Evolutionary conservation across 1,140 invertebrate genomes (phyloP).

Genomic region (Sesamia nonagrioides): DNA sequence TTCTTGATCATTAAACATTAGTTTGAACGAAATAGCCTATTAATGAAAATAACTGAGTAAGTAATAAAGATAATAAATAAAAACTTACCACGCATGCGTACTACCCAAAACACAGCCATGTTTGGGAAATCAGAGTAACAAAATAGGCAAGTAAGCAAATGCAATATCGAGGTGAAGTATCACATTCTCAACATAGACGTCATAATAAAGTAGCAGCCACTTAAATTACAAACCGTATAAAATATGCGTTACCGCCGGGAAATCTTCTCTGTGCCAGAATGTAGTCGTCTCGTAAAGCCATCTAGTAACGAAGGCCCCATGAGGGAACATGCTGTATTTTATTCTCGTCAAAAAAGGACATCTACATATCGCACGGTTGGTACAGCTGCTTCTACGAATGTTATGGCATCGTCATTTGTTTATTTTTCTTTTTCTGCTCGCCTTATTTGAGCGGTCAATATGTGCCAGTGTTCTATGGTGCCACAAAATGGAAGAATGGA

Average conservation of each 20-base stretch:
- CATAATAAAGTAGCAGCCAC: slow-evolving; percentile 72
- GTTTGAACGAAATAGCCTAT: no score
- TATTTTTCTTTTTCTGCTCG: not conserved
- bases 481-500: no score
- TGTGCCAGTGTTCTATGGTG: no score
- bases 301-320: slow-evolving; percentile 70
- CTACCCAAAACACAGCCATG: not conserved
- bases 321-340: slow-evolving; percentile 68
- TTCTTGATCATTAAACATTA: no score
- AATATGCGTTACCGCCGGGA: slow-evolving; percentile 78
- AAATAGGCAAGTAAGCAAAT: slow-evolving; percentile 3
- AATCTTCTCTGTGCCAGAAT: slow-evolving; percentile 71
- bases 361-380: slow-evolving; percentile 50
- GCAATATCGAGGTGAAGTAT: slow-evolving; percentile 31
- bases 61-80: no score
- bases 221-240: slow-evolving; percentile 78
- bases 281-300: slow-evolving; percentile 76
- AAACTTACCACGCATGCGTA: not conserved
- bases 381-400: slow-evolving; percentile 45
- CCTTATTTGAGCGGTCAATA: no score
- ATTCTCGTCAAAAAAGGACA: slow-evolving; percentile 64
- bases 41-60: no score
- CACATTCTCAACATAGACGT: slow-evolving; percentile 54
- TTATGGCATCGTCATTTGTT: slow-evolving; percentile 38
- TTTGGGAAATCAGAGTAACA: not conserved